Percentiles rank a stretch among this genome's conserved stretches.
Evolutionary conservation across 2,888 invertebrate genomes (phyloP).

Genomic region (Chymomyza fuscimana): DNA sequence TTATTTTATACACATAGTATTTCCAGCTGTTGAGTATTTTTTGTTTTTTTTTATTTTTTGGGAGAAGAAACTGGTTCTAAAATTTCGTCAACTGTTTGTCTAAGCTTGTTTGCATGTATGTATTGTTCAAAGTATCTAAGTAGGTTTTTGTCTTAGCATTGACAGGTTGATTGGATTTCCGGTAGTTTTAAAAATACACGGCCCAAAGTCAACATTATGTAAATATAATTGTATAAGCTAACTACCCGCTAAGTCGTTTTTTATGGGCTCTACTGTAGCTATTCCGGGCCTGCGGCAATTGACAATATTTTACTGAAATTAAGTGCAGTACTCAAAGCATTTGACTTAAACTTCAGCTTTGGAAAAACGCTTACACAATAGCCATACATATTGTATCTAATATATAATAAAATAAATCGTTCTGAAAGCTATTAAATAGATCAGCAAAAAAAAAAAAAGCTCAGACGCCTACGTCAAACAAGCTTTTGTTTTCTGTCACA

Average conservation of each 20-base stretch:
- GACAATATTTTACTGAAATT: background rate
- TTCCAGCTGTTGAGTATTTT: background rate
- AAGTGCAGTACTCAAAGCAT: constrained; percentile 28
- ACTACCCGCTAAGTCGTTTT: background rate
- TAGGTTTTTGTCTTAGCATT: background rate
- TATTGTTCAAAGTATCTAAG: background rate
- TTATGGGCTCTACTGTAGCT: background rate
- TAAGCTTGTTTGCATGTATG: background rate
- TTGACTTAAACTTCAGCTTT: constrained; percentile 42
- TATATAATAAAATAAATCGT: background rate
- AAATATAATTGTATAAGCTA: background rate
- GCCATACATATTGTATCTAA: background rate
- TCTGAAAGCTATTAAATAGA: constrained; percentile 51
- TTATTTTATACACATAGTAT: background rate
- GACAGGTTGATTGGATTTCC: constrained; percentile 6
- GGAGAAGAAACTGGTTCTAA: background rate
- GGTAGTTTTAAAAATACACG: background rate
- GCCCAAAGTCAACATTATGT: background rate
- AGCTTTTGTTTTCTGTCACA: constrained; percentile 11
- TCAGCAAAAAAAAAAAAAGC: constrained; percentile 42
- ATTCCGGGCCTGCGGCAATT: background rate
- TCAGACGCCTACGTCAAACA: constrained; percentile 54
- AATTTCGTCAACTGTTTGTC: constrained; percentile 3
- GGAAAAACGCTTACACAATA: constrained; percentile 52
- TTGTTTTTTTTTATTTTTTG: background rate